Evolutionary conservation across 2,113 vertebrate genomes (phyloP).

Genomic region (Catharus fuscescens): DNA sequence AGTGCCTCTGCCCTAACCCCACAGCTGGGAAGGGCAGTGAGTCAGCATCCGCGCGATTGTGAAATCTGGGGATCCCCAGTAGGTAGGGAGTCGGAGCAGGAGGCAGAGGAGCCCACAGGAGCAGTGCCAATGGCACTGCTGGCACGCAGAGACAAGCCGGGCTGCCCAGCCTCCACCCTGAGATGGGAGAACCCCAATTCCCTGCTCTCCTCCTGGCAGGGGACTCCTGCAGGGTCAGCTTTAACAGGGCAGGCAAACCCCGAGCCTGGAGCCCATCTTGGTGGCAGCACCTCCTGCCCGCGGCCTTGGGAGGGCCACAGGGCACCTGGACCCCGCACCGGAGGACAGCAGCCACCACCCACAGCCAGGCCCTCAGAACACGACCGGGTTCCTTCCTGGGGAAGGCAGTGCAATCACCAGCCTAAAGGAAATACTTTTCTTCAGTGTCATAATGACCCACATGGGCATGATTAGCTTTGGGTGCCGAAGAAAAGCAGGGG

Average conservation of each 20-base stretch:
- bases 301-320: accelerated
- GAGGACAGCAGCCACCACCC: accelerated
- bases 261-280: accelerated
- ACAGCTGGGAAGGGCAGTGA: not conserved
- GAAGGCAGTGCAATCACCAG: accelerated
- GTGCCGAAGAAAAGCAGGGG: not conserved
- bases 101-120: accelerated
- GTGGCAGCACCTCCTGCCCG: accelerated
- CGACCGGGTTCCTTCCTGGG: not conserved
- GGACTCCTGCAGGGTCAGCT: not conserved
- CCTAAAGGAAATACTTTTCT: not conserved
- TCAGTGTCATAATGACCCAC: accelerated
- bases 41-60: accelerated
- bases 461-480: not conserved
- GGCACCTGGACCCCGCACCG: no score
- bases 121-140: accelerated
- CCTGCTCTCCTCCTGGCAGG: not conserved
- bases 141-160: accelerated
- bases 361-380: not conserved
- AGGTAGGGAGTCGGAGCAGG: not conserved
- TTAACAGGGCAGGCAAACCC: no score
- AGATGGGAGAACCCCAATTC: accelerated
- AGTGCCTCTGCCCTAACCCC: not conserved
- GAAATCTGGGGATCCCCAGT: not conserved
- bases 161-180: not conserved